Base-by-base conservation (phyloP, 2,888 invertebrate species). In the Caenorhabditis auriculariae region DNA sequence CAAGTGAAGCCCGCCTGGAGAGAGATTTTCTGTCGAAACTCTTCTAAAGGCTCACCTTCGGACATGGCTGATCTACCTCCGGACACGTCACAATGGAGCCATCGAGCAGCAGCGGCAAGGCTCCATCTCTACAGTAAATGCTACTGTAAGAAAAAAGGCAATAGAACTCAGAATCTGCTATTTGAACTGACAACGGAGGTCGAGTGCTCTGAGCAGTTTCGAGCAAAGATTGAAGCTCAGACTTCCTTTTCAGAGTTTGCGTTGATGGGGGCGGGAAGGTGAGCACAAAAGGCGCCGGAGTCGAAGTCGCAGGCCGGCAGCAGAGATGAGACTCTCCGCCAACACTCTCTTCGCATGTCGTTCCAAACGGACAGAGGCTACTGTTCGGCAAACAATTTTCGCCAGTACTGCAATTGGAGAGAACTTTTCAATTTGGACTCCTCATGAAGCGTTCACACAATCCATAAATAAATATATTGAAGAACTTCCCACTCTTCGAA, bases 1-100 rank as follows among this genome's bases (percentile, higher is more conserved):
- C 72, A 72, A 12, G 57, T 58, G 47, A 56, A 69, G n/a, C 67
- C 67, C 9, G 47, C 55, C 29, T 54, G 21, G 37, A 55, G 7
- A 17, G 7, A 15, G 5, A 12, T 26, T 46, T 27, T 27, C 28
- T 12, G 9, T 12, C 17, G 45, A 47, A 19, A 48, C n/a, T 17
- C 38, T 46, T 24, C 27, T n/a, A n/a, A n/a, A n/a, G n/a, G 24
- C 28, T 12, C 3, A 55, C 60, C 47, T 41, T 51, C 6, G 54
- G 65, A 44, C 72, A 72, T 0, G 63, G 57, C 1, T 60, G 61
- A 27, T 66, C 72, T 1, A 58, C 29, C n/a, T 58, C 55, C 4
- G 60, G 49, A 54, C 72, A 72, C 35, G 54, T 52, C 54, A 65
- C 35, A 17, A 57, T 58, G 3, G 56, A 50, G 7, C 56, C 61